Base-by-base conservation (phyloP, 92 coral and sea anemone species). In the Heliopora coerulea region DNA sequence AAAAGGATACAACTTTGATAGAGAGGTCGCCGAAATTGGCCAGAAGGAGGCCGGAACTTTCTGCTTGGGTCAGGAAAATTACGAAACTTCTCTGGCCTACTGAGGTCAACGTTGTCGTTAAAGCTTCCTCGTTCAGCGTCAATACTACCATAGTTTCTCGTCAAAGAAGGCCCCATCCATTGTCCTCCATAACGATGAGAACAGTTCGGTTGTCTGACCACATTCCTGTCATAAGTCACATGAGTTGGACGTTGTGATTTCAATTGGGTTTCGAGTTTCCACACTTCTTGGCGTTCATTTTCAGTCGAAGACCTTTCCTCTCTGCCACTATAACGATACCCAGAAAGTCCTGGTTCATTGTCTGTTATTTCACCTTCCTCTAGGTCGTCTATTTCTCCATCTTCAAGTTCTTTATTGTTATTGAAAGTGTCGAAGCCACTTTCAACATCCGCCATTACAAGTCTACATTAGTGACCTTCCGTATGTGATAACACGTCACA, bases 301-400 rank as follows among this genome's bases (percentile, higher is more conserved):
- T 49, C 48, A 0, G n/a, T 18, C 17, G 32, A 23, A 17, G 30
- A 27, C 33, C 18, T 27, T 20, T 24, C 44, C 50, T 52, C 76
- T 1, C 46, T 49, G 18, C 62, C 42, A 34, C 48, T 69, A 33
- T 49, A 69, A 49, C 21, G 10, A 21, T 69, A 69, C 6, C 21
- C 62, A 19, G 62, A 27, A 3, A 34, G 14, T 15, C 46, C 48
- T 12, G 35, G 59, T 24, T 27, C 84, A 20, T 83, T 88, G 48
- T 90, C 96, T 78, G 88, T 87, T 40, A 93, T 93, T 56, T 93
- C 98, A 29, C 98, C 98, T 77, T 93, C 98, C 76, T 93, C 98
- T 18, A 90, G 74, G 65, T 93, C 98, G 54, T 88, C 85, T 54
- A 93, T 93, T 82, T 93, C 98, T 33, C 98, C 98, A 72, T 93